Percentiles rank a stretch among this genome's conserved stretches.
Evolutionary conservation across 2,113 vertebrate genomes (phyloP).

Genomic region (Solenodon paradoxus): DNA sequence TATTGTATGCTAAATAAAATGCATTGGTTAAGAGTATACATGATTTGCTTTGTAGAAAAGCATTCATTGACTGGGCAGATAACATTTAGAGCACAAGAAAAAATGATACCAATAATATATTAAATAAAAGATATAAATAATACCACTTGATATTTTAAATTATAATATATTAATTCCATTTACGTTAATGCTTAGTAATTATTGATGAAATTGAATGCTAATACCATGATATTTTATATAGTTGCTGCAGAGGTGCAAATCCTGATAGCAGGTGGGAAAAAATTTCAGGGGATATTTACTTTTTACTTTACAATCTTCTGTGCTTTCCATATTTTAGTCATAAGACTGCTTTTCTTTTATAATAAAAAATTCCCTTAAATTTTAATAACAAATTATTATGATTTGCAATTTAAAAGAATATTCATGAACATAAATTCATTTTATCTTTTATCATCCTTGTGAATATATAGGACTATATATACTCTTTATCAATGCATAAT

Average conservation of each 20-base stretch:
- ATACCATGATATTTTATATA: background rate
- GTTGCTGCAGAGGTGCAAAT: background rate
- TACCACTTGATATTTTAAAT: background rate
- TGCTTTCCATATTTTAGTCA: background rate
- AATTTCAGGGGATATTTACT: background rate
- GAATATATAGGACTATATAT: background rate
- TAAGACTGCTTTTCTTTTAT: background rate
- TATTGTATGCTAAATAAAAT: background rate
- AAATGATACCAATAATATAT: background rate
- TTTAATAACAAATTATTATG: background rate
- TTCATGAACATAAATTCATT: background rate
- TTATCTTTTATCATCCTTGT: background rate
- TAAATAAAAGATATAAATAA: background rate
- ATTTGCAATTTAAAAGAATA: background rate
- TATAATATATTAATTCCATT: background rate
- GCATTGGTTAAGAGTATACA: background rate
- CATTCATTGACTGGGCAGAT: background rate
- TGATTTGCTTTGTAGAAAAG: background rate
- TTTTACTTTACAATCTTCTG: background rate
- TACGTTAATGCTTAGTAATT: background rate
- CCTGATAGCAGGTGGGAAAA: background rate
- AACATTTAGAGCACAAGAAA: background rate
- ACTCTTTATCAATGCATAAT: background rate
- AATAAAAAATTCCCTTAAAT: background rate
- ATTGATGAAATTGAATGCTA: background rate